phyloP scores from a whole-genome alignment of 2,797 vertebrate genomes.

The Semotilus atromaculatus region DNA sequence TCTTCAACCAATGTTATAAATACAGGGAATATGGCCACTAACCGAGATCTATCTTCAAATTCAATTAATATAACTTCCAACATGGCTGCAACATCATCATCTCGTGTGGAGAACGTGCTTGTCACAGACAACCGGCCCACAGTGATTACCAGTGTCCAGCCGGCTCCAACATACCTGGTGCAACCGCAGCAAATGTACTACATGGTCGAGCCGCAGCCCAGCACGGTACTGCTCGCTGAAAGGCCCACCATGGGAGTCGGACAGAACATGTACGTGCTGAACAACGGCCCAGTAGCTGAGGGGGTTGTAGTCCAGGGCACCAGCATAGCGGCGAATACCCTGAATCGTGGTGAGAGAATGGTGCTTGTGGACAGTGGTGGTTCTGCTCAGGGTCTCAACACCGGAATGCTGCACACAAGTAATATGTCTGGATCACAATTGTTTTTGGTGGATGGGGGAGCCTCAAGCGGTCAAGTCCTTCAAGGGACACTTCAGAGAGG shows the following conservation, averaged over 20 bases:
- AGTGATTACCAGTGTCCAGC: slow-evolving; percentile 48
- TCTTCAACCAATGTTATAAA: slow-evolving; percentile 65
- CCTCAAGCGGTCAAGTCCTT: slow-evolving; percentile 53
- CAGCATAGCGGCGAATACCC: slow-evolving; percentile 50
- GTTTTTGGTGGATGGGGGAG: slow-evolving; percentile 57
- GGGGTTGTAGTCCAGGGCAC: slow-evolving; percentile 52
- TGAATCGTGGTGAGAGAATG: slow-evolving; percentile 58
- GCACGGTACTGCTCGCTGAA: slow-evolving; percentile 82
- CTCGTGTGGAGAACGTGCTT: slow-evolving; percentile 38
- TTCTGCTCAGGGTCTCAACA: slow-evolving; percentile 45
- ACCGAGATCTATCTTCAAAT: slow-evolving; percentile 5
- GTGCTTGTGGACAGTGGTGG: slow-evolving; percentile 60
- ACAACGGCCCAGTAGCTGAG: slow-evolving; percentile 44
- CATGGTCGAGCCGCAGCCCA: slow-evolving; percentile 80
- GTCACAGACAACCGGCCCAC: slow-evolving; percentile 33
- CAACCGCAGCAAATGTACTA: slow-evolving; percentile 75
- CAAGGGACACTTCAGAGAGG: slow-evolving; percentile 60
- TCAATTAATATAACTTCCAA: slow-evolving; percentile 9
- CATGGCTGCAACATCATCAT: not conserved
- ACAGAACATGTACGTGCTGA: slow-evolving; percentile 74
- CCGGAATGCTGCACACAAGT: slow-evolving; percentile 42
- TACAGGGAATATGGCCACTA: slow-evolving; percentile 11
- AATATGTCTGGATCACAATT: slow-evolving; percentile 54
- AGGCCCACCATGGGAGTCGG: slow-evolving; percentile 69
- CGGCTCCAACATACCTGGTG: slow-evolving; percentile 65